Evolutionary conservation across 1,140 invertebrate genomes (phyloP), one percentile per base, ranked within the genome.

Genomic region (Belonocnema kinseyi): DNA sequence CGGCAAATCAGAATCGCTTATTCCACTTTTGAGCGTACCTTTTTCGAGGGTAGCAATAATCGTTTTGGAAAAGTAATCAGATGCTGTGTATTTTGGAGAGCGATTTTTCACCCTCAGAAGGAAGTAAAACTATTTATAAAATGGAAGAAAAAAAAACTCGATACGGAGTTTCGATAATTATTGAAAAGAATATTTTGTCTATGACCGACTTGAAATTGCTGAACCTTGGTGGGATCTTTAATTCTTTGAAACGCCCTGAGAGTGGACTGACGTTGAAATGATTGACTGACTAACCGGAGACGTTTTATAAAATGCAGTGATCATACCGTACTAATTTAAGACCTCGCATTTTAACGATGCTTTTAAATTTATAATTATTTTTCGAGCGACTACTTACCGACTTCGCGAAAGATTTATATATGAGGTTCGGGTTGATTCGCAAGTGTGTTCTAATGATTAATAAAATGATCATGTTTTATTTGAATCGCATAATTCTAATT

Each of bases 141-240:
- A n/a, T 17, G 3, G 52, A 54, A 26, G 3, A n/a, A n/a, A 54
- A 54, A 26, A 26, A n/a, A n/a, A 54, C 7, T 56, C 54, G 3
- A 19, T 56, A 56, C 21, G 17, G 54, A 19, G 54, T 56, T 56
- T 56, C 26, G 54, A 56, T 56, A 56, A 33, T 33, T 33, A 56
- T 56, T 56, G 17, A 56, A 56, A 56, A 56, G 17, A 56, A 56
- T 56, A 61, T 66, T 66, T 66, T 66, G 58, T 40, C 58, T 61
- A 61, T 61, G 56, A 61, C 56, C 58, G 58, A 66, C 26, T 5
- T 66, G 17, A 58, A 58, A 66, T 66, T 40, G 58, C 13, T 66
- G 40, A 66, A 33, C 40, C 58, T 5, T 66, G 58, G 26, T 40
- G 58, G 58, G 58, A 40, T 26, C 58, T 66, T 66, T 14, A 66